Conservation (phyloP, 2,113 vertebrate species). For the Sciurus niger region DNA sequence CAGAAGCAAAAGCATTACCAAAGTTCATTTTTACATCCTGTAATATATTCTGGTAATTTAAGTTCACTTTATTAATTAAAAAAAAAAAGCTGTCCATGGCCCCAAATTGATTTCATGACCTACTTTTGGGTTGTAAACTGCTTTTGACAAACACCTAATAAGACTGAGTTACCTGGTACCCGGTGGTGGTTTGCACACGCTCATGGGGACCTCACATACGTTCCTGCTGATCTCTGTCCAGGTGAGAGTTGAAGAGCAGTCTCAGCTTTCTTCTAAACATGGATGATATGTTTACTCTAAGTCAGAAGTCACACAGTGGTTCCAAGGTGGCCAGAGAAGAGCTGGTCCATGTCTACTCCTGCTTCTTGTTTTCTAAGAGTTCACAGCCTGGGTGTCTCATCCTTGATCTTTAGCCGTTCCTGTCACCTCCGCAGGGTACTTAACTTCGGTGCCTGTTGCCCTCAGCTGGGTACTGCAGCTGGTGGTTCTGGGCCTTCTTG, state of each 20-base stretch:
- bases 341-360: not conserved
- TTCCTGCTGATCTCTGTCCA: not conserved
- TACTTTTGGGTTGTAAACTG: not conserved
- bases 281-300: not conserved
- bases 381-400: too few relatives aligned
- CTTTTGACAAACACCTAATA: rapidly evolving
- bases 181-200: too few relatives aligned
- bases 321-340: not conserved
- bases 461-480: rapidly evolving
- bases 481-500: not conserved
- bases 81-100: not conserved
- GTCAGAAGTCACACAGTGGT: not conserved
- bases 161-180: not conserved
- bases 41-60: not conserved
- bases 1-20: not conserved
- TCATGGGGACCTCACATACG: rapidly evolving
- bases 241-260: not conserved
- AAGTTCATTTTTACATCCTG: not conserved
- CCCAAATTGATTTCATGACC: not conserved
- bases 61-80: not conserved
- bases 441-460: not conserved
- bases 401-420: not conserved
- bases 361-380: not conserved
- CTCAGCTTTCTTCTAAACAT: not conserved
- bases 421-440: not conserved